Evolutionary conservation across 2,797 vertebrate species (phyloP), one percentile per base, ranked within the genome.

Genomic region (Hozukius guyotensis): DNA sequence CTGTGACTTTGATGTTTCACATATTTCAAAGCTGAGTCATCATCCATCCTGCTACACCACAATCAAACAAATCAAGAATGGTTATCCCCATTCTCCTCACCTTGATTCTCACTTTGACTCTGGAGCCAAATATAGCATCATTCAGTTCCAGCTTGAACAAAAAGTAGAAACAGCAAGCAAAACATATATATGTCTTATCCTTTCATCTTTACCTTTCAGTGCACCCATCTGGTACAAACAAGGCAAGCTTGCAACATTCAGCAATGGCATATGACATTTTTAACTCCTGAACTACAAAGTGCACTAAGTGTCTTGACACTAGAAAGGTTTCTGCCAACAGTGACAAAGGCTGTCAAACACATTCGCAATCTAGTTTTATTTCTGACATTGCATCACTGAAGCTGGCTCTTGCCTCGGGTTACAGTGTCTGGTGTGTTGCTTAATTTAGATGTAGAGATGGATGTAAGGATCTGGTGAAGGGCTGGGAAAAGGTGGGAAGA

Each of bases 331-430:
- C 53, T 61, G 29, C 76, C 57, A 83, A 69, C 62, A 66, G 49
- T 27, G 49, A 72, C 42, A 55, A 55, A 66, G 52, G 38, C 53
- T 79, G 77, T 77, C 84, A 84, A 57, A 86, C 38, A 53, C 38
- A 61, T 46, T 73, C 20, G 1, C 38, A 38, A 60, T 42, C 25
- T 20, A 6, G 31, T 22, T 73, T 81, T 29, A 46, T 73, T 66
- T 69, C 70, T 68, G 60, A 62, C 49, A 42, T 85, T 82, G 77
- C 81, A 86, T 89, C 85, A 87, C 31, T 22, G n/a, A 24, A 62
- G 67, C 61, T 68, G 32, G 34, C 25, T 81, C 25, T 78, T 52
- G 42, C 75, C 77, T 80, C 31, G 42, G 80, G 87, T 74, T 31
- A 13, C 38, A 18, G n/a, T 18, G 52, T 75, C 77, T 63, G 74